A percentile compares a stretch with the other conserved stretches of the same genome.
Evolutionary conservation across 2,113 vertebrate species (phyloP).

Genomic region (Copsychus sechellarum): DNA sequence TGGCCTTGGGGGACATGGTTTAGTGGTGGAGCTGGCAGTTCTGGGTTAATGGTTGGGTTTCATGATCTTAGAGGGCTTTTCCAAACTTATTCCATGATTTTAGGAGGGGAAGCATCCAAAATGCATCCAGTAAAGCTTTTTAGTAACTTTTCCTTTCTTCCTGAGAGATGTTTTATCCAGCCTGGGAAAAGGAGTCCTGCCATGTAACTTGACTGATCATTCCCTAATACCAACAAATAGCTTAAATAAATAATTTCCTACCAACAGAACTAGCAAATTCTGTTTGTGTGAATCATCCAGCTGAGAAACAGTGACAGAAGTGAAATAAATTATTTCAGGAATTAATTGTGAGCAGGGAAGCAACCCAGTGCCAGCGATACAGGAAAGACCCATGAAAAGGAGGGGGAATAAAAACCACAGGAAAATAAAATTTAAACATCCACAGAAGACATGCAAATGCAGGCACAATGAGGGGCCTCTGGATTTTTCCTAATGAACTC

Average conservation of each 20-base stretch:
- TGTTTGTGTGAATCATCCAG: not conserved
- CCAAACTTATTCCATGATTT: not conserved
- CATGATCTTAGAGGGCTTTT: not conserved
- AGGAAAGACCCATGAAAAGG: not conserved
- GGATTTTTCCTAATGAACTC: slow-evolving; percentile 8
- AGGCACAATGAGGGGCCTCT: not conserved
- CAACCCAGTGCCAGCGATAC: not conserved
- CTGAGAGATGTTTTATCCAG: not conserved
- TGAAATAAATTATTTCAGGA: not conserved
- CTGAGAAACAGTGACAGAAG: not conserved
- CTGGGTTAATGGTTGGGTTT: not conserved
- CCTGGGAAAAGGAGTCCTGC: not conserved
- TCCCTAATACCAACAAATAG: not conserved
- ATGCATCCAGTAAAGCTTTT: not conserved
- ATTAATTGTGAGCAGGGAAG: not conserved
- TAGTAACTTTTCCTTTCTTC: not conserved
- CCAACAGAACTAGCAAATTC: not conserved
- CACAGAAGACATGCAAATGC: slow-evolving; percentile 7
- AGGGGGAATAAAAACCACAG: not conserved
- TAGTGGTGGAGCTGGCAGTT: not conserved
- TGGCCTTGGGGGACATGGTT: not conserved
- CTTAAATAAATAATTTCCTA: not conserved
- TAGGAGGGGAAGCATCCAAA: not conserved
- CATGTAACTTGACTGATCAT: not conserved
- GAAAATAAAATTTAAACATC: not conserved